phyloP scores from a whole-genome alignment of 1,140 invertebrate species.

The Mactra quadrangularis region DNA sequence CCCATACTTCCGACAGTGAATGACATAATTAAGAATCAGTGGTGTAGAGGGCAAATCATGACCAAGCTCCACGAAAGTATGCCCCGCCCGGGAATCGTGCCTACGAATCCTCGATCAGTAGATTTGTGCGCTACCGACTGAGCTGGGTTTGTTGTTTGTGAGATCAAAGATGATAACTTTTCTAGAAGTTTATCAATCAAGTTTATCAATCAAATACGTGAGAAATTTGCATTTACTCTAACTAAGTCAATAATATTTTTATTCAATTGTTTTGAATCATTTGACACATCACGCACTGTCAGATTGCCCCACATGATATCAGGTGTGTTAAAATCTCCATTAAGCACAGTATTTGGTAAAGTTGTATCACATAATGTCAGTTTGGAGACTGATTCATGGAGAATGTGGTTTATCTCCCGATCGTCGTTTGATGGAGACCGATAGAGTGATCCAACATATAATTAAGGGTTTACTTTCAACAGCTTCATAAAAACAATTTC shows the following conservation, averaged over 20 bases:
- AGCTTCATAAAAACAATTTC: too few species aligned
- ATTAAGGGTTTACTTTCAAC: too few species aligned
- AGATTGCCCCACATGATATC: conserved; percentile 86
- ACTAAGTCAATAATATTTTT: background rate
- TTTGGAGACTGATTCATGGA: conserved; percentile 31
- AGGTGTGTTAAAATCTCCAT: conserved; percentile 38
- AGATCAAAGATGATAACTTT: conserved; percentile 5
- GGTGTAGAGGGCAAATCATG: too few species aligned
- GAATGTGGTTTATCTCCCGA: conserved; percentile 1
- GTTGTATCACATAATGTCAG: conserved; percentile 25
- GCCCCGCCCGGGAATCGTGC: too few species aligned
- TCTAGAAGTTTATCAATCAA: background rate
- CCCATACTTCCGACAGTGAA: too few species aligned
- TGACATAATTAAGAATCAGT: too few species aligned
- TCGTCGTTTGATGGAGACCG: conserved; percentile 7
- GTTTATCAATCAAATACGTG: background rate
- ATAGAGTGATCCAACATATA: background rate
- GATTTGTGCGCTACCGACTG: too few species aligned
- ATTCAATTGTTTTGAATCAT: background rate
- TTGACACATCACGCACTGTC: background rate
- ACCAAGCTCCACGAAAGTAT: too few species aligned
- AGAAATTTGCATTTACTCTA: background rate
- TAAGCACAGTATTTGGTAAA: conserved; percentile 11
- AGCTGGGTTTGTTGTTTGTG: background rate
- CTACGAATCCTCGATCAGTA: too few species aligned